Percentiles rank a stretch among this genome's conserved stretches.
Conservation (phyloP, 2,113 vertebrate genomes). For the Anas platyrhynchos region DNA sequence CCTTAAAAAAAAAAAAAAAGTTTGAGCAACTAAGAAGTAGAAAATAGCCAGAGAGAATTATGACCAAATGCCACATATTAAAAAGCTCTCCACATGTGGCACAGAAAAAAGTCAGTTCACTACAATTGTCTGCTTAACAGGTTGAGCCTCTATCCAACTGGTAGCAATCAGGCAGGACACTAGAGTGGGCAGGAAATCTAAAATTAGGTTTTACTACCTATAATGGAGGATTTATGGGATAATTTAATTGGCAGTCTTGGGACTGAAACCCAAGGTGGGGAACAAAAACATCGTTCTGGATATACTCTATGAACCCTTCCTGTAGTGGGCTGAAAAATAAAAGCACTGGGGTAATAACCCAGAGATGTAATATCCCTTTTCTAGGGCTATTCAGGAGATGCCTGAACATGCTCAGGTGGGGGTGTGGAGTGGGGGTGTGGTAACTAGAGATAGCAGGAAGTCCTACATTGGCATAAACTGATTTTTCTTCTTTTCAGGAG, state of each 20-base stretch:
- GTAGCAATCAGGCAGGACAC: constrained; percentile 80
- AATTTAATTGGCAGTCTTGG: constrained; percentile 84
- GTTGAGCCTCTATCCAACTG: constrained; percentile 70
- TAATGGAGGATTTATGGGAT: constrained; percentile 84
- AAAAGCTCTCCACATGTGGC: constrained; percentile 32
- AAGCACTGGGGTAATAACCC: constrained; percentile 34
- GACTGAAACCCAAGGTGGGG: constrained; percentile 70
- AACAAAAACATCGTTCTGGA: constrained; percentile 78
- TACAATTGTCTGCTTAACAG: constrained; percentile 47
- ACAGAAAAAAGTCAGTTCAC: constrained; percentile 40
- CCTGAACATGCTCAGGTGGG: neutral
- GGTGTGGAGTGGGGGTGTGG: neutral
- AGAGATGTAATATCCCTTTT: constrained; percentile 33
- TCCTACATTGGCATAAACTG: neutral
- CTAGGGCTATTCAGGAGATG: neutral
- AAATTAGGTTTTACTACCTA: constrained; percentile 88
- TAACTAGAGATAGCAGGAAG: neutral
- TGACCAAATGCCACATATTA: constrained; percentile 34
- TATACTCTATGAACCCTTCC: constrained; percentile 50
- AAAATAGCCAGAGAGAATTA: constrained; percentile 35
- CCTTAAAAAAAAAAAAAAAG: neutral
- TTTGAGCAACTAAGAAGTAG: constrained; percentile 3
- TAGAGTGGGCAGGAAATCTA: constrained; percentile 82
- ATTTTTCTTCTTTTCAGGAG: neutral
- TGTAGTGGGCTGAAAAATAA: constrained; percentile 38